phyloP scores from a whole-genome alignment of 2,888 invertebrate genomes.

The Ormyrus labotus region DNA sequence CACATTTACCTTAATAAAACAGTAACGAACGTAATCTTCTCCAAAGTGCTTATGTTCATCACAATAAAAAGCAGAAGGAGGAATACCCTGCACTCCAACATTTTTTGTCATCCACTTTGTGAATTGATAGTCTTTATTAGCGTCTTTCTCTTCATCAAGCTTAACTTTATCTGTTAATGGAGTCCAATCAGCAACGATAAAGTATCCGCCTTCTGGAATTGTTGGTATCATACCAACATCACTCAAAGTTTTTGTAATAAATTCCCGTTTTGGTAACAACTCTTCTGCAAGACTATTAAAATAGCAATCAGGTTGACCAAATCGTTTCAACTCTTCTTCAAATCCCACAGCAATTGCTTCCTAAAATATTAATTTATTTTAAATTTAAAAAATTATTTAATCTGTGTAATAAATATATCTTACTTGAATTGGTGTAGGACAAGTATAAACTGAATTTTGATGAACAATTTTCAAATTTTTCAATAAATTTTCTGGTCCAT shows the following conservation, averaged over 20 bases:
- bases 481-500: conserved; percentile 90
- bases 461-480: conserved; percentile 91
- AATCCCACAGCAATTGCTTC: conserved; percentile 95
- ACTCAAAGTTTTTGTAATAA: conserved; percentile 83
- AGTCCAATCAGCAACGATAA: conserved; percentile 96
- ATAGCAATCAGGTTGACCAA: conserved; percentile 88
- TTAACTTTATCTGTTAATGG: conserved; percentile 84
- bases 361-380: conserved; percentile 74
- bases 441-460: conserved; percentile 96
- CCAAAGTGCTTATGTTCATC: conserved; percentile 86
- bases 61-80: conserved; percentile 95
- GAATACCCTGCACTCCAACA: conserved; percentile 94
- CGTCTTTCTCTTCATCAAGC: conserved; percentile 83
- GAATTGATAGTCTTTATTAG: conserved; percentile 91
- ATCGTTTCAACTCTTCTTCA: conserved; percentile 86
- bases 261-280: conserved; percentile 87
- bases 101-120: conserved; percentile 97
- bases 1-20: conserved; percentile 90
- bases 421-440: conserved; percentile 90
- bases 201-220: conserved; percentile 97
- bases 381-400: conserved; percentile 20
- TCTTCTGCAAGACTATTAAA: conserved; percentile 86
- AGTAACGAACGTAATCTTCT: conserved; percentile 92
- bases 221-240: conserved; percentile 93
- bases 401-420: background rate